phyloP scores from a whole-genome alignment of 2,888 invertebrate species.

The Pachymerium ferrugineum region DNA sequence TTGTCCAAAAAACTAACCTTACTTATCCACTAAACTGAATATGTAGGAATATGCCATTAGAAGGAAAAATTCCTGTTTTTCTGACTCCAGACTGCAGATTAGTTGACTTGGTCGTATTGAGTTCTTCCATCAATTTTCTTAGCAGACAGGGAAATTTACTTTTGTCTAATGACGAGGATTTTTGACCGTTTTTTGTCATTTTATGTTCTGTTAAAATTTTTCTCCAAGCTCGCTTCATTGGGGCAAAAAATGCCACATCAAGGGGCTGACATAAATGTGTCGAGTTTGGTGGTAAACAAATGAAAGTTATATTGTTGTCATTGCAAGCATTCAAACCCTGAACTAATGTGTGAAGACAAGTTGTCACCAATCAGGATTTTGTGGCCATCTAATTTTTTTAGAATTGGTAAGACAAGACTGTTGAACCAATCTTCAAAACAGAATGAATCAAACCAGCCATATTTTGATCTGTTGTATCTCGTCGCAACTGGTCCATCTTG shows the following conservation, averaged over 20 bases:
- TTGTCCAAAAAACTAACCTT: too few relatives aligned
- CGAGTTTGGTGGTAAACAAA: slow-evolving; percentile 18
- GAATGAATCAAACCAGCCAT: slow-evolving; percentile 42
- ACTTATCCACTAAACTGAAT: too few relatives aligned
- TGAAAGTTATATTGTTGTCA: background rate
- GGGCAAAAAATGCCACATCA: slow-evolving; percentile 9
- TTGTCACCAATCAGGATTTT: slow-evolving; percentile 30
- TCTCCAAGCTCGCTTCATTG: slow-evolving; percentile 2
- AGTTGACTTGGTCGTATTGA: background rate
- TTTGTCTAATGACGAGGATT: background rate
- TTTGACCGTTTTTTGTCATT: slow-evolving; percentile 11
- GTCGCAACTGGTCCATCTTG: slow-evolving; percentile 41
- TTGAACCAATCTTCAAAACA: slow-evolving; percentile 35
- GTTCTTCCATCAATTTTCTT: background rate
- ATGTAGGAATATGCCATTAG: too few relatives aligned
- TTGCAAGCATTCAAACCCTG: too few relatives aligned
- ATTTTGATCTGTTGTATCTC: slow-evolving; percentile 40
- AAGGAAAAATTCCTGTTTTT: slow-evolving; percentile 31
- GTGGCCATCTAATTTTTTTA: background rate
- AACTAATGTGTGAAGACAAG: slow-evolving; percentile 10
- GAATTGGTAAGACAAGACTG: background rate
- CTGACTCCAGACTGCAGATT: slow-evolving; percentile 28
- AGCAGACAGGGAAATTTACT: slow-evolving; percentile 28
- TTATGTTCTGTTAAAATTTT: slow-evolving; percentile 5
- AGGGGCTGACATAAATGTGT: background rate